These are phyloP conservation scores for Drosophila gaucha DNA, from an alignment of 2,888 invertebrate species.

Conservation along the genomic window DNA sequence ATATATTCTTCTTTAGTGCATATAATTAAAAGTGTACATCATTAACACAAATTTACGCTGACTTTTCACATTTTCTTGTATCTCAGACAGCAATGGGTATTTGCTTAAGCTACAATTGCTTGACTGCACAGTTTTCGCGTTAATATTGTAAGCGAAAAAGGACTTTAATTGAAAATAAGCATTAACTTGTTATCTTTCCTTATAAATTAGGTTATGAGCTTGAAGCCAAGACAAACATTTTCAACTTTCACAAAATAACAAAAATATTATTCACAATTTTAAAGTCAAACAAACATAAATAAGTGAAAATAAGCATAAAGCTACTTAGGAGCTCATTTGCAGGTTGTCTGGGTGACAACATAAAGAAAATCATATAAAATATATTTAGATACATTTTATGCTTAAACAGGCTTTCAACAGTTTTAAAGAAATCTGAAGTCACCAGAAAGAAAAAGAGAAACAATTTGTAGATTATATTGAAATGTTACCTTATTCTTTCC, in stretches of 20 bases:
- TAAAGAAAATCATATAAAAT: background rate
- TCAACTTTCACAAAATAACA: background rate
- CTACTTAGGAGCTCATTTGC: constrained; percentile 14
- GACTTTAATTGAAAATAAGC: background rate
- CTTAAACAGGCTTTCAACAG: background rate
- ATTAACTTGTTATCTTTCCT: background rate
- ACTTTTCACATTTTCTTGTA: constrained; percentile 41
- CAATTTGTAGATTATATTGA: constrained; percentile 5
- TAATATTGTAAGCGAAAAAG: background rate
- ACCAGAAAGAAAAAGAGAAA: background rate
- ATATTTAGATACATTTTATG: constrained; percentile 5
- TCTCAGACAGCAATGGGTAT: background rate
- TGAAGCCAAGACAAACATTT: background rate
- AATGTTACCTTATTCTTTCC: constrained; percentile 3
- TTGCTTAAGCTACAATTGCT: constrained; percentile 30
- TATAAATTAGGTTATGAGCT: too few species aligned
- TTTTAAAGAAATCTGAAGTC: constrained; percentile 12
- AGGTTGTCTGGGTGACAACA: constrained; percentile 11
- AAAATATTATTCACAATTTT: background rate
- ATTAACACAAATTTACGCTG: constrained; percentile 59
- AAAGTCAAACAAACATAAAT: background rate
- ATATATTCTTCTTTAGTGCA: constrained; percentile 25
- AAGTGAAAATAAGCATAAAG: constrained; percentile 9
- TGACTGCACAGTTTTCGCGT: constrained; percentile 25
- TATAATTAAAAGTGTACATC: constrained; percentile 69